phyloP scores from a whole-genome alignment of 2,888 invertebrate genomes.

The Amaurobius ferox region DNA sequence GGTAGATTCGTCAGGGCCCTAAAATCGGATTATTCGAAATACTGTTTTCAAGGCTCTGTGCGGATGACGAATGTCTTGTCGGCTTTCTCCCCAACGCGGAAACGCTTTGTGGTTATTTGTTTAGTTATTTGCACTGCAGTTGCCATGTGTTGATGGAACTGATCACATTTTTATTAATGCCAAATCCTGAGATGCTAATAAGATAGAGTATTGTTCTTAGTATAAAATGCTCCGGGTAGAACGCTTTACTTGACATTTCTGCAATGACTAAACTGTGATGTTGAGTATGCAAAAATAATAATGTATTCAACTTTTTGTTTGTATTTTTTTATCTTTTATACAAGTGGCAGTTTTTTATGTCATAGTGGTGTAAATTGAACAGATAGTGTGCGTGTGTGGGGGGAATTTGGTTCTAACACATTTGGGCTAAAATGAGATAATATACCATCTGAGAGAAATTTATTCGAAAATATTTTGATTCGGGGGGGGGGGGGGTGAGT shows the following conservation, averaged over 20 bases:
- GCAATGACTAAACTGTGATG: no score
- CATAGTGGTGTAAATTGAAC: no score
- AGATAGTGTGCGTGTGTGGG: no score
- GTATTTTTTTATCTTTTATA: no score
- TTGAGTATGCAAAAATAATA: no score
- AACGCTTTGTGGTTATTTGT: background rate
- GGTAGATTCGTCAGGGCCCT: constrained; percentile 42
- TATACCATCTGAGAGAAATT: no score
- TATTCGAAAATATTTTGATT: no score
- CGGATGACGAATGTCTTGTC: background rate
- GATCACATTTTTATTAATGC: background rate
- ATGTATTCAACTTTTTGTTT: no score
- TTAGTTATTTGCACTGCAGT: background rate
- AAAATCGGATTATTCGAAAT: constrained; percentile 31
- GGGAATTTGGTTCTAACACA: no score
- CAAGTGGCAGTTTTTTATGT: no score
- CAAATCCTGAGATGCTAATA: background rate
- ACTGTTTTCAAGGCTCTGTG: constrained; percentile 32
- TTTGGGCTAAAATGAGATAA: no score
- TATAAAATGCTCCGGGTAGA: background rate
- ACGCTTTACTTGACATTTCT: background rate
- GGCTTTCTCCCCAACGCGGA: background rate
- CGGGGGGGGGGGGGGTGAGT: no score
- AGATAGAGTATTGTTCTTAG: background rate
- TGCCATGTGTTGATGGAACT: background rate